Evolutionary conservation across 2,797 vertebrate species (phyloP).

Genomic region (Acanthurus leucopareius): DNA sequence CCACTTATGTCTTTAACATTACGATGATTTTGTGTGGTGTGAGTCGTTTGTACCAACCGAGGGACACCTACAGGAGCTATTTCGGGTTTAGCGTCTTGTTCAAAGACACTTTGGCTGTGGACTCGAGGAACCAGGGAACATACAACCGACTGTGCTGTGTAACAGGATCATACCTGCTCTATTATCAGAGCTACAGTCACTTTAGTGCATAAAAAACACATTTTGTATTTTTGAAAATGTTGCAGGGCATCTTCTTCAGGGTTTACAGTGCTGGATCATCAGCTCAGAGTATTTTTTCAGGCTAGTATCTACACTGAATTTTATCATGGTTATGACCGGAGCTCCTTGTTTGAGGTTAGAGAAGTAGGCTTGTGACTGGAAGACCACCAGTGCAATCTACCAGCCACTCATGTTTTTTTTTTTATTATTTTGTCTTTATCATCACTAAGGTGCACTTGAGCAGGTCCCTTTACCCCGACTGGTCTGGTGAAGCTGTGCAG

Average conservation of each 20-base stretch:
- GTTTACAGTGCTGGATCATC: background rate
- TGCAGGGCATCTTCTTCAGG: background rate
- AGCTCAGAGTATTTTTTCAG: background rate
- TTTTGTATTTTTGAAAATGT: background rate
- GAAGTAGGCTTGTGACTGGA: background rate
- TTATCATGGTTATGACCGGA: background rate
- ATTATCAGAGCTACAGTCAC: background rate
- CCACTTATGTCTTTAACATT: constrained; percentile 5
- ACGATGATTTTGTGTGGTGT: constrained; percentile 15
- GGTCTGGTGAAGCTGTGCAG: background rate
- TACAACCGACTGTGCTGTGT: background rate
- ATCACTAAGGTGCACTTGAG: background rate
- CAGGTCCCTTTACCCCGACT: background rate
- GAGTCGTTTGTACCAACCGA: background rate
- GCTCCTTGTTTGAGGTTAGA: background rate
- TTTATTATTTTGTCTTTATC: background rate
- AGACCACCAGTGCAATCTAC: background rate
- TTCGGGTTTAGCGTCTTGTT: constrained; percentile 5
- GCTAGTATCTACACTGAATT: background rate
- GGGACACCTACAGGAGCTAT: background rate
- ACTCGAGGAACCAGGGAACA: background rate
- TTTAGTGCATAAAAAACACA: background rate
- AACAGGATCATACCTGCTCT: background rate
- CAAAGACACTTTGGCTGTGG: background rate
- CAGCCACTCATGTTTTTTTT: background rate